Percentiles rank a stretch among this genome's conserved stretches.
phyloP scores from a whole-genome alignment of 2,888 invertebrate genomes.

The Tineola bisselliella region DNA sequence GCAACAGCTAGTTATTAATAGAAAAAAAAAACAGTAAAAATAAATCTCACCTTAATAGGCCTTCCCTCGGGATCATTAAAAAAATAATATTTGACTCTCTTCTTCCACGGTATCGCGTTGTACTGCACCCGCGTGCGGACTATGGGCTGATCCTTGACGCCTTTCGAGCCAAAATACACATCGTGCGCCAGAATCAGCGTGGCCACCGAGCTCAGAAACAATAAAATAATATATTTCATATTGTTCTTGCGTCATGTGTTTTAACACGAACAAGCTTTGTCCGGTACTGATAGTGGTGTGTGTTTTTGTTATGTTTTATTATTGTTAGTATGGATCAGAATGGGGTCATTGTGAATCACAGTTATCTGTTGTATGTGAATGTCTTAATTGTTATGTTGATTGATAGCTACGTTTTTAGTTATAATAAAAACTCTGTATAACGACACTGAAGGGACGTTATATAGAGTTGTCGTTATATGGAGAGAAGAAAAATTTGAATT shows the following conservation, averaged over 20 bases:
- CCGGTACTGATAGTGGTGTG: not conserved
- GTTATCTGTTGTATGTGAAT: not conserved
- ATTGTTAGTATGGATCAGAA: not conserved
- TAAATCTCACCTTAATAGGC: conserved; percentile 28
- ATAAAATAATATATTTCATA: not conserved
- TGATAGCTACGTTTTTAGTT: too few species aligned
- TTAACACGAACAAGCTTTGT: not conserved
- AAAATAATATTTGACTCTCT: conserved; percentile 27
- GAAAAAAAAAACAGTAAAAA: conserved; percentile 32
- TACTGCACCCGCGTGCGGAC: conserved; percentile 28
- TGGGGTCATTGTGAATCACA: conserved; percentile 4
- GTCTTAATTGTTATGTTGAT: too few species aligned
- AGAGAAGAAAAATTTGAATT: too few species aligned
- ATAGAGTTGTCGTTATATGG: too few species aligned
- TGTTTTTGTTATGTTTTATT: not conserved
- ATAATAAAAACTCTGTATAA: too few species aligned
- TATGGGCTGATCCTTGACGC: conserved; percentile 21
- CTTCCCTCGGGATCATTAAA: conserved; percentile 23
- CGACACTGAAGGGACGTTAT: too few species aligned
- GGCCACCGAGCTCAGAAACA: not conserved
- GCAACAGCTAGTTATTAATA: conserved; percentile 39
- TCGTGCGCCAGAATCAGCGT: conserved; percentile 24
- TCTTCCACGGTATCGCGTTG: conserved; percentile 34
- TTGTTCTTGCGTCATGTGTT: not conserved
- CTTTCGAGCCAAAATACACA: conserved; percentile 30